Evolutionary conservation across 2,888 invertebrate genomes (phyloP).

Genomic region (Cephus pulcher): DNA sequence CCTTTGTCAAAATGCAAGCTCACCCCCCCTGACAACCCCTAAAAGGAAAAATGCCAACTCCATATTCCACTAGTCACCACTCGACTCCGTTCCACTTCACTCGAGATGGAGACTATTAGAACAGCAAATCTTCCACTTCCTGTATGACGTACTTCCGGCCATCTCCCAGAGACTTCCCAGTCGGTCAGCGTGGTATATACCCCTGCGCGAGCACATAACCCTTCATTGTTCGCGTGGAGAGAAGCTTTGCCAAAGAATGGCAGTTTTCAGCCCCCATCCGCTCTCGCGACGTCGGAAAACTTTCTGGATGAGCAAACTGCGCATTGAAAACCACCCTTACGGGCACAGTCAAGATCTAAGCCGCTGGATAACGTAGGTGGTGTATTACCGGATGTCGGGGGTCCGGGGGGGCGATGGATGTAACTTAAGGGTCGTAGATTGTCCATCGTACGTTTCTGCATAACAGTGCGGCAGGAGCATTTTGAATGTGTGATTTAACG

Average conservation of each 20-base stretch:
- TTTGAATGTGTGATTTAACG: constrained; percentile 48
- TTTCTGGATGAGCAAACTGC: background rate
- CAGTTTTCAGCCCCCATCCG: background rate
- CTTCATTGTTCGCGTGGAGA: background rate
- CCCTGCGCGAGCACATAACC: background rate
- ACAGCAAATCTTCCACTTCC: background rate
- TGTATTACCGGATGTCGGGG: background rate
- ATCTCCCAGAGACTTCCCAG: background rate
- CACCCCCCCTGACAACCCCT: background rate
- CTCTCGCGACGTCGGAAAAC: background rate
- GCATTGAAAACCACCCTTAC: background rate
- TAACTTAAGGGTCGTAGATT: background rate
- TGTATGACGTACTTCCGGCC: background rate
- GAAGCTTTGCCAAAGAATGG: background rate
- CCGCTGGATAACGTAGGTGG: background rate
- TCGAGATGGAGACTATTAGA: background rate
- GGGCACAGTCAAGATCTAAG: background rate
- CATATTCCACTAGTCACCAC: background rate
- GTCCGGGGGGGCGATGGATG: background rate
- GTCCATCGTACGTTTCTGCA: background rate
- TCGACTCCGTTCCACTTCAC: background rate
- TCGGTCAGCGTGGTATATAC: background rate
- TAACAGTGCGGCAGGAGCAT: background rate
- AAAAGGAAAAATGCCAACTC: background rate
- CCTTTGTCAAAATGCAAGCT: background rate